Conservation (phyloP, 2,797 vertebrate species). For the Melanotaenia parkinsoni region DNA sequence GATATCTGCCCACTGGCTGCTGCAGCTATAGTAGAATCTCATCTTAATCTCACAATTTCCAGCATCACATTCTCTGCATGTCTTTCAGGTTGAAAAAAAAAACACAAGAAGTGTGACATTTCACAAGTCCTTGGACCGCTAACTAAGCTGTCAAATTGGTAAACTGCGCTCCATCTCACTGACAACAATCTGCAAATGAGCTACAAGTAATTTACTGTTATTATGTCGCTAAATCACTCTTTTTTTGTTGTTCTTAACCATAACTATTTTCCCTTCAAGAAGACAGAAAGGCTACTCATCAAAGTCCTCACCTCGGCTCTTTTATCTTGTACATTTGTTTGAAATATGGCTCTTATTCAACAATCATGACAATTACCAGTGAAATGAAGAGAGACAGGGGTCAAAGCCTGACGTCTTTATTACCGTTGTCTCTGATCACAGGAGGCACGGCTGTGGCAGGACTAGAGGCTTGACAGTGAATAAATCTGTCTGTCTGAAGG, state of each 20-base stretch:
- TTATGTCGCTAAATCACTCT: slow-evolving; percentile 74
- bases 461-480: slow-evolving; percentile 70
- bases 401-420: slow-evolving; percentile 72
- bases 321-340: slow-evolving; percentile 69
- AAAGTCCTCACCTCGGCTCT: slow-evolving; percentile 65
- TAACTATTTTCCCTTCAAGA: slow-evolving; percentile 54
- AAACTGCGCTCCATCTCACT: slow-evolving; percentile 72
- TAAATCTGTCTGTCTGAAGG: slow-evolving; percentile 84
- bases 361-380: slow-evolving; percentile 70
- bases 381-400: slow-evolving; percentile 72
- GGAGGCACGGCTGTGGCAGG: slow-evolving; percentile 47
- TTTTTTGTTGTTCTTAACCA: slow-evolving; percentile 30
- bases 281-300: slow-evolving; percentile 55
- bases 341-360: slow-evolving; percentile 47
- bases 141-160: slow-evolving; percentile 86
- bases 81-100: slow-evolving; percentile 73
- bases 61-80: slow-evolving; percentile 58
- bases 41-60: slow-evolving; percentile 53
- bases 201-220: slow-evolving; percentile 77
- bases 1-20: slow-evolving; percentile 27
- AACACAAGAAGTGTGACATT: slow-evolving; percentile 82
- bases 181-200: slow-evolving; percentile 84
- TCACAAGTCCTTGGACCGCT: slow-evolving; percentile 83
- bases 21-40: slow-evolving; percentile 32
- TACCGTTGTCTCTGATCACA: slow-evolving; percentile 60